These are phyloP conservation scores for Notolabrus celidotus DNA, from an alignment of 2,797 vertebrate species.

Conservation along the genomic window DNA sequence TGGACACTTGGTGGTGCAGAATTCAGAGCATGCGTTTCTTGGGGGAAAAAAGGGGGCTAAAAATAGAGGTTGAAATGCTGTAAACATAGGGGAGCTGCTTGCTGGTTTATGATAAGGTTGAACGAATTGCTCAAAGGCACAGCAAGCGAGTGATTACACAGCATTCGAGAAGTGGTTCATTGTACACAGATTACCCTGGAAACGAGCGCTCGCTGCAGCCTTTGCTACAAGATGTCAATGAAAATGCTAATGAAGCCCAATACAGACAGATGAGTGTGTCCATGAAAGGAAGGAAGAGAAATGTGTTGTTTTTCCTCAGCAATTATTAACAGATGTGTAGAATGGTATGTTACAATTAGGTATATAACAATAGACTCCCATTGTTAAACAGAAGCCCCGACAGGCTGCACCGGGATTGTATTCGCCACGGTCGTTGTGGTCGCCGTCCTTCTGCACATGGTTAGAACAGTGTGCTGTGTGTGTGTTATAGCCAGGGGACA, in stretches of 20 bases:
- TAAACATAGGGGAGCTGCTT: conserved; percentile 15
- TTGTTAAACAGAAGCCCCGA: conserved; percentile 50
- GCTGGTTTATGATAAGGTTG: conserved; percentile 36
- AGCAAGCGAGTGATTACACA: conserved; percentile 42
- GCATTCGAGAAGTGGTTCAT: conserved; percentile 34
- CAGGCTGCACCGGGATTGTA: conserved; percentile 53
- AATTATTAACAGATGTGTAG: not conserved
- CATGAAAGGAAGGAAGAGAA: not conserved
- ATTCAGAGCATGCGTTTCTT: conserved; percentile 20
- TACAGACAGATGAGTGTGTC: conserved; percentile 16
- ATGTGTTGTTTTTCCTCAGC: not conserved
- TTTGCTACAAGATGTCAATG: conserved; percentile 44
- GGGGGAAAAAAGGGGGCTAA: conserved; percentile 15
- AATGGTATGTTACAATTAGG: conserved; percentile 27
- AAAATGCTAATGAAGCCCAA: conserved; percentile 38
- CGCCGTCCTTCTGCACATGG: conserved; percentile 71
- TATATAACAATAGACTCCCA: conserved; percentile 43
- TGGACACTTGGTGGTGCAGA: conserved; percentile 23
- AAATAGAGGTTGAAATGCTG: conserved; percentile 40
- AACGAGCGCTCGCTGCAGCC: conserved; percentile 40
- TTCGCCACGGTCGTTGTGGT: conserved; percentile 61
- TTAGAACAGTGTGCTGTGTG: conserved; percentile 54
- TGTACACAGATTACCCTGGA: conserved; percentile 52
- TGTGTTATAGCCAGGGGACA: conserved; percentile 75
- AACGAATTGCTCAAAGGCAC: conserved; percentile 42